These are phyloP conservation scores for Anser cygnoides DNA, from an alignment of 2,113 vertebrate species.

Conservation along the genomic window DNA sequence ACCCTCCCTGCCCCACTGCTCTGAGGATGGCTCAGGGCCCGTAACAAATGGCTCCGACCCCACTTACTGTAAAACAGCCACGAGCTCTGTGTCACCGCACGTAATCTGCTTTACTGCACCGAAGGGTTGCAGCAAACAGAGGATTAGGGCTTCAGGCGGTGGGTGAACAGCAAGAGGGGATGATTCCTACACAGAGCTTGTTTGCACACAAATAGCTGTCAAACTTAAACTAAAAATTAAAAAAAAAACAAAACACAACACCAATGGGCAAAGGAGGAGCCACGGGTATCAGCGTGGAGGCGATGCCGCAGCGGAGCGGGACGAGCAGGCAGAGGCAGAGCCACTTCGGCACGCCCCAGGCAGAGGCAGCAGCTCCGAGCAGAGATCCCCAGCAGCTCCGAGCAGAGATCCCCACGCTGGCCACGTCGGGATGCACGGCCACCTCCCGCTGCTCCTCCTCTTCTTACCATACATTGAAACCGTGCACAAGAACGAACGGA, in stretches of 20 bases:
- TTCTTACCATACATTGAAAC: not conserved
- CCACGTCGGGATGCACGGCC: not conserved
- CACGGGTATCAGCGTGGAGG: not conserved
- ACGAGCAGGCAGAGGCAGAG: not conserved
- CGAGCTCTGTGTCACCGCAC: not conserved
- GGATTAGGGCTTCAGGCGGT: not conserved
- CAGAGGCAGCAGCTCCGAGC: not conserved
- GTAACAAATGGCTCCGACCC: not conserved
- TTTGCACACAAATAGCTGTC: not conserved
- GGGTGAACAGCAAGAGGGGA: not conserved
- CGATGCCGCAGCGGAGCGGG: rapidly evolving
- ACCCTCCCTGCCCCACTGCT: too few relatives aligned
- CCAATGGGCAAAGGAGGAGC: not conserved
- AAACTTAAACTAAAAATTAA: not conserved
- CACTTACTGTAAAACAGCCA: not conserved
- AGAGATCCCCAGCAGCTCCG: too few relatives aligned
- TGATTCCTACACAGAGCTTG: not conserved
- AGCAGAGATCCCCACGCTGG: too few relatives aligned
- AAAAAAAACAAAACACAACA: not conserved
- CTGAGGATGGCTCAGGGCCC: not conserved
- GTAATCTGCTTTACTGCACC: not conserved
- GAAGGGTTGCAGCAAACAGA: not conserved
- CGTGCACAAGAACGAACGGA: not conserved
- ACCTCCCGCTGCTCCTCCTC: not conserved
- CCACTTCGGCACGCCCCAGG: rapidly evolving